These are phyloP conservation scores for Rhopilema esculentum DNA, from an alignment of 30 jellyfish, hydroid and myxozoan genomes.

Conservation along the genomic window DNA sequence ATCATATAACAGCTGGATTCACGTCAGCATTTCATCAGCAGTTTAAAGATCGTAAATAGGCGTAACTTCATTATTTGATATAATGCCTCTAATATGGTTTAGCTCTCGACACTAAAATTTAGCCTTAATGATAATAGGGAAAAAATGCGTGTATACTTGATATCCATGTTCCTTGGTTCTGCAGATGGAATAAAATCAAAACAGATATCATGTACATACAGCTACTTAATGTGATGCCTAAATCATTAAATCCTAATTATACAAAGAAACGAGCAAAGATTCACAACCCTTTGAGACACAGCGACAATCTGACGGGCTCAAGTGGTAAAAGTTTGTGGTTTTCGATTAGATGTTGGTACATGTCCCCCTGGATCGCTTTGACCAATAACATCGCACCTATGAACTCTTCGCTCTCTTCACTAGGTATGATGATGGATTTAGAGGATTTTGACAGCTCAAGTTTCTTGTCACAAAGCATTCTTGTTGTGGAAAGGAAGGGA, in stretches of 20 bases:
- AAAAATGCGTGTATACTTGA: not conserved
- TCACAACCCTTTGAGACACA: not conserved
- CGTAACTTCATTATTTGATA: too few species aligned
- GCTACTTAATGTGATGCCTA: not conserved
- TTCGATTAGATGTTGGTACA: not conserved
- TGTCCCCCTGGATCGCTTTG: slow-evolving; percentile 39
- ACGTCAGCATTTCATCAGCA: too few species aligned
- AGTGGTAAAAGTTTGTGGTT: not conserved
- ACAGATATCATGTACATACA: not conserved
- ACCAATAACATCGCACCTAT: slow-evolving; percentile 43
- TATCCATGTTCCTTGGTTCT: not conserved
- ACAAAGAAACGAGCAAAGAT: not conserved
- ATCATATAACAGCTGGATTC: too few species aligned
- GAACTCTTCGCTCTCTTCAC: slow-evolving; percentile 31
- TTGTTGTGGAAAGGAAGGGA: not conserved
- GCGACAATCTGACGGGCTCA: not conserved
- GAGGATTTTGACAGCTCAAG: slow-evolving; percentile 13
- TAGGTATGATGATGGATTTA: slow-evolving; percentile 45
- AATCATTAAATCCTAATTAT: not conserved
- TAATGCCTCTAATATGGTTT: too few species aligned
- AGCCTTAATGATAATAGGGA: not conserved
- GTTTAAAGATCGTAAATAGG: too few species aligned
- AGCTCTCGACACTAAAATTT: not conserved
- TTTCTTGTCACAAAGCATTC: slow-evolving; percentile 2
- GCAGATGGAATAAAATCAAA: not conserved